Evolutionary conservation across 2,797 vertebrate species (phyloP), one percentile per base, ranked within the genome.

Genomic region (Gymnothorax javanicus): DNA sequence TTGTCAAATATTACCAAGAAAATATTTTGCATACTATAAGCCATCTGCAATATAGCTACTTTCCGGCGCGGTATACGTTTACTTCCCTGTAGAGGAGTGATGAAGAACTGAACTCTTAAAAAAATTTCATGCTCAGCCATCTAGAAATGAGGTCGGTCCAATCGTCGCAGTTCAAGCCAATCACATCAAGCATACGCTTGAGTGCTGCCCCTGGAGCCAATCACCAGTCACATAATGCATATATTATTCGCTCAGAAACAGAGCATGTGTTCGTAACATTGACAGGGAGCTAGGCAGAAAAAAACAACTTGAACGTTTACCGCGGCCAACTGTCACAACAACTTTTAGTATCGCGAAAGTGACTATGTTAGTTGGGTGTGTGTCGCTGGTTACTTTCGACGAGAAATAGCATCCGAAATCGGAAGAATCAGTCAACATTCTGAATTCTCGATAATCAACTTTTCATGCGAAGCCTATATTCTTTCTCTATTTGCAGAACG

Each of bases 171-270:
- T 84, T 90, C 87, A 84, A 94, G 90, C 95, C 95, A 93, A 96
- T 96, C 95, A 90, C 90, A 88, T 91, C 88, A 89, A 88, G 58
- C 69, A 88, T 84, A 77, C n/a, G 88, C 86, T 58, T 84, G 89
- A 91, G 94, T 93, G 94, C 93, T 95, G 90, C 94, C 95, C 93
- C 94, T 93, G 90, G 54, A 81, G 81, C 91, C 93, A 90, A 94
- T 92, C 93, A 93, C 89, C 91, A 91, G 90, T 89, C 82, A 87
- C 90, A 75, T 92, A 93, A 95, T 94, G 94, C 94, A 94, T 94
- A 95, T 95, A 95, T 95, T 92, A 94, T 89, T 93, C 93, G 90
- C 90, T 93, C 88, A 87, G 91, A 90, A 91, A 69, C 86, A 64
- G 82, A 90, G 89, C 91, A 85, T 93, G 94, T 92, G 93, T 94